Evolutionary conservation across 2,113 vertebrate species (phyloP).

Genomic region (Tupaia tana): DNA sequence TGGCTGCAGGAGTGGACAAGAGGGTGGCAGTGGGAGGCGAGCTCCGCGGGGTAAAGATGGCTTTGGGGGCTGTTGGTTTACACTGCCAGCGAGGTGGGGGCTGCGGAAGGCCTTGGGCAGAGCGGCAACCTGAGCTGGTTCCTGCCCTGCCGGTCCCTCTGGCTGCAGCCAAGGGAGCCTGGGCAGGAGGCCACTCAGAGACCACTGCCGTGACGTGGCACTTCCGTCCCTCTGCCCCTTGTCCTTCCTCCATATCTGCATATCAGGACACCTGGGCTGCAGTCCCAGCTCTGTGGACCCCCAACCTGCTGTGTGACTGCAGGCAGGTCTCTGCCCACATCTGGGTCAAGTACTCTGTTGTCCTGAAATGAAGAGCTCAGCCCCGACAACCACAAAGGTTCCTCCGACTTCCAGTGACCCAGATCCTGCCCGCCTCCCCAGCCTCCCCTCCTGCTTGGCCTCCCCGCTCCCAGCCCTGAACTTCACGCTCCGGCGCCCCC

Average conservation of each 20-base stretch:
- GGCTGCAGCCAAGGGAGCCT: not conserved
- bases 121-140: not conserved
- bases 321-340: not conserved
- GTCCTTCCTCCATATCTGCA: not conserved
- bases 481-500: not conserved
- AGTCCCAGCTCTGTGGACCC: not conserved
- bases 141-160: not conserved
- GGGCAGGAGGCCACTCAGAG: not conserved
- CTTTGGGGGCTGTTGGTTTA: not conserved
- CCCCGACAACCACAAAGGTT: not conserved
- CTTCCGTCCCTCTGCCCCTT: not conserved
- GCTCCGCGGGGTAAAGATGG: not conserved
- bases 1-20: not conserved
- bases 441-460: not conserved
- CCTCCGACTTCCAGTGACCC: not conserved
- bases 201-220: not conserved
- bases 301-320: not conserved
- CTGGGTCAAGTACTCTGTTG: not conserved
- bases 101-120: not conserved
- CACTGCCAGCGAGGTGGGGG: not conserved
- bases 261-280: not conserved
- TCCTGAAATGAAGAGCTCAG: not conserved
- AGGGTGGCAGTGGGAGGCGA: not conserved
- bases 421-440: not conserved
- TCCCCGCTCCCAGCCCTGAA: not conserved